Base-by-base conservation (phyloP, 2,888 invertebrate species). In the Eledona agricola region DNA sequence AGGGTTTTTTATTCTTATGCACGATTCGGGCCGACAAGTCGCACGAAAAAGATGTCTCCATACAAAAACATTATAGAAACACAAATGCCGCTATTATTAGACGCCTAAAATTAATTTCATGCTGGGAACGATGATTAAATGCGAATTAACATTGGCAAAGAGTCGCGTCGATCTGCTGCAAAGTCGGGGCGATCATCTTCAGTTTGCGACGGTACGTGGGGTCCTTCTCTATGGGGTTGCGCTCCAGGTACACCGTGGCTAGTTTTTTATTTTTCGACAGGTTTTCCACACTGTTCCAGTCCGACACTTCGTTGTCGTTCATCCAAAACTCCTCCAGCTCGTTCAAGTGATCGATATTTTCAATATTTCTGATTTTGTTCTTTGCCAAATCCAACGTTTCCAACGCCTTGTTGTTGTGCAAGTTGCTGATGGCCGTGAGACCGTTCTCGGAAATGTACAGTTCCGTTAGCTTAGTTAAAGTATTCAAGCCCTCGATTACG, bases 161-260 rank as follows among this genome's bases (percentile, higher is more conserved):
- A 4, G 96, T 97, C 4, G 98, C 98, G 80, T 99, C 99, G 63
- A 99, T 91, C 77, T 99, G 97, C 51, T 84, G 83, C 15, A 99
- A 78, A 66, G 87, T 86, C 0, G 98, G 96, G 10, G 96, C 78
- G 1, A 87, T 81, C 47, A 97, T 78, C 77, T 92, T 96, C 26
- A 98, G 80, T 77, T 98, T 98, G 63, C 94, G 83, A 46, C 97
- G 79, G 75, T 98, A 98, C 63, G 88, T 90, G 0, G 91, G 82
- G 80, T 92, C 95, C 20, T 82, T 80, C 0, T 87, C 85, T 1
- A 98, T 75, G 0, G 97, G 96, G 79, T 99, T 99, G 17, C 89
- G 81, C 74, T 99, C 97, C 66, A 99, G 77, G 75, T 99, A 99
- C 37, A 99, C 85, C 0, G 97, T 97, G 34, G 79, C 75, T 2